phyloP scores from a whole-genome alignment of 1,140 invertebrate genomes.

The Bursaphelenchus mucronatus region DNA sequence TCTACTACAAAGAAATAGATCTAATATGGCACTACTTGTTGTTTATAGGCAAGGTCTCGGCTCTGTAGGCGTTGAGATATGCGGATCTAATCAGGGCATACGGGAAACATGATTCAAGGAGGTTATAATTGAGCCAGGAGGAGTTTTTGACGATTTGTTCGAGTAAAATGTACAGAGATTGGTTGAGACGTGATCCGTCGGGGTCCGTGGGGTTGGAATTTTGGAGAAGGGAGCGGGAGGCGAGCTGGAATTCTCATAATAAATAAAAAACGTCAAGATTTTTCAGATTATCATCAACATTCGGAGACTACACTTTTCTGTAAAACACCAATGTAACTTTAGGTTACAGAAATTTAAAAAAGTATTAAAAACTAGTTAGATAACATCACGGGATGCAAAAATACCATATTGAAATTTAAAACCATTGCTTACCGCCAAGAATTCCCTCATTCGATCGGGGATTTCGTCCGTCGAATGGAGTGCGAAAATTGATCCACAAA shows the following conservation, averaged over 20 bases:
- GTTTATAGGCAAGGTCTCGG: constrained; percentile 18
- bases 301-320: constrained; percentile 3
- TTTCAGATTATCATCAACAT: background rate
- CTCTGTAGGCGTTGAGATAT: constrained; percentile 49
- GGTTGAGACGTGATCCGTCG: constrained; percentile 35
- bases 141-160: constrained; percentile 51
- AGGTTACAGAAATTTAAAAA: constrained; percentile 15
- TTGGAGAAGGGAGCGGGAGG: constrained; percentile 55
- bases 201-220: constrained; percentile 36
- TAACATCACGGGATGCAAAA: background rate
- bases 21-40: no score
- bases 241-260: constrained; percentile 46
- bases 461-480: constrained; percentile 90
- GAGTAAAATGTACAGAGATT: constrained; percentile 54
- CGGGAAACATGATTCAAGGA: constrained; percentile 57
- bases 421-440: constrained; percentile 72
- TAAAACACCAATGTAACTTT: constrained; percentile 10
- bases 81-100: constrained; percentile 54
- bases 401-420: constrained; percentile 15
- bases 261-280: background rate
- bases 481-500: constrained; percentile 89
- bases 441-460: constrained; percentile 95
- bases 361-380: constrained; percentile 8
- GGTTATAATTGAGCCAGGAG: constrained; percentile 53
- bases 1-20: no score